Evolutionary conservation across 2,113 vertebrate species (phyloP).

Genomic region (Larimichthys polyactis): DNA sequence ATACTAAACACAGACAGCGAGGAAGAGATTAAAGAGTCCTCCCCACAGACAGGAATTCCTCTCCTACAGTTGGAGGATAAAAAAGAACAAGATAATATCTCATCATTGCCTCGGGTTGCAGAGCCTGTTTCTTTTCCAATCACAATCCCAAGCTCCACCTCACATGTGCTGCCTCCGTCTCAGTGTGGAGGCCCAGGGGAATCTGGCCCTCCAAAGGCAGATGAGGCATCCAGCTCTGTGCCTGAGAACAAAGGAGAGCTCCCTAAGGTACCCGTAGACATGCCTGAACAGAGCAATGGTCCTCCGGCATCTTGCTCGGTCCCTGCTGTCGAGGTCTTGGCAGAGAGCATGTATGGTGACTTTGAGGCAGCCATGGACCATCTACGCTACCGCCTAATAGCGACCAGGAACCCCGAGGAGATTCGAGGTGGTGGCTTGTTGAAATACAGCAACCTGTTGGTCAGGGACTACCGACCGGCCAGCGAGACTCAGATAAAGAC

Average conservation of each 20-base stretch:
- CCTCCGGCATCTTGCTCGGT: slow-evolving; percentile 56
- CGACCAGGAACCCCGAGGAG: slow-evolving; percentile 94
- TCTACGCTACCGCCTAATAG: slow-evolving; percentile 91
- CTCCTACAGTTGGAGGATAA: slow-evolving; percentile 59
- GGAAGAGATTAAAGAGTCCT: slow-evolving; percentile 51
- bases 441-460: slow-evolving; percentile 96
- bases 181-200: slow-evolving; percentile 36
- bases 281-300: slow-evolving; percentile 44
- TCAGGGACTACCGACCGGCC: slow-evolving; percentile 93
- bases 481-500: slow-evolving; percentile 93
- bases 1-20: slow-evolving; percentile 63
- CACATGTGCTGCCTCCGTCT: slow-evolving; percentile 56
- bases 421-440: slow-evolving; percentile 96
- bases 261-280: slow-evolving; percentile 45
- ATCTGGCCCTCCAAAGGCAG: slow-evolving; percentile 32
- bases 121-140: slow-evolving; percentile 76
- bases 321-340: slow-evolving; percentile 85
- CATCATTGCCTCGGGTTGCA: slow-evolving; percentile 56
- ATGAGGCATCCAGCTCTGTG: slow-evolving; percentile 45
- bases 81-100: slow-evolving; percentile 57
- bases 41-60: slow-evolving; percentile 56
- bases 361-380: slow-evolving; percentile 95
- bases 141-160: slow-evolving; percentile 67
- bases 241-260: slow-evolving; percentile 53
- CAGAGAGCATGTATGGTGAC: slow-evolving; percentile 97